A percentile compares a stretch with the other conserved stretches of the same genome.
These are phyloP conservation scores for Neomonachus schauinslandi DNA, from an alignment of 2,113 vertebrate genomes.

Conservation along the genomic window DNA sequence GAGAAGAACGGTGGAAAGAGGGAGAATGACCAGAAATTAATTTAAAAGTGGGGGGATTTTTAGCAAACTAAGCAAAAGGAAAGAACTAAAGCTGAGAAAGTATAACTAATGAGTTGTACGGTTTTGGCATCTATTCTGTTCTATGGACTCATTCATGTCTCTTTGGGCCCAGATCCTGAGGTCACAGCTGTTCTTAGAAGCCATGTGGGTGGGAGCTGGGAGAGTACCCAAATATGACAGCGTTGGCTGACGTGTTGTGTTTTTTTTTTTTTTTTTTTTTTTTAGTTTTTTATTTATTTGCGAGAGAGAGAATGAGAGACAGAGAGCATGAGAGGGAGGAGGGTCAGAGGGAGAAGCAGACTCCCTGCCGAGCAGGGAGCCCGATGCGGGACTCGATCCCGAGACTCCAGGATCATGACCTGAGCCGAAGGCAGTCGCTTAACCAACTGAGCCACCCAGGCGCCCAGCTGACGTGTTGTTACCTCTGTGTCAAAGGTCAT, in stretches of 20 bases:
- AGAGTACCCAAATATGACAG: neutral
- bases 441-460: too few relatives aligned
- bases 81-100: neutral
- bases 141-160: neutral
- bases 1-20: neutral
- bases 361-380: too few relatives aligned
- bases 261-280: too few relatives aligned
- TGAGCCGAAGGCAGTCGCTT: too few relatives aligned
- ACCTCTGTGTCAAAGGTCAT: slow-evolving; percentile 13
- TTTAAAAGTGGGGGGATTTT: neutral
- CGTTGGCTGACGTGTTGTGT: neutral
- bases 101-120: neutral
- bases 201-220: neutral
- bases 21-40: neutral
- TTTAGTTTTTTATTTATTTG: too few relatives aligned
- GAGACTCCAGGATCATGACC: too few relatives aligned
- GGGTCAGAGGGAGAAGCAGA: too few relatives aligned
- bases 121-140: neutral
- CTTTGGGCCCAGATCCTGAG: neutral
- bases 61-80: slow-evolving; percentile 42
- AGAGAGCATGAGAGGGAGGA: too few relatives aligned
- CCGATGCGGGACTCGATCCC: too few relatives aligned
- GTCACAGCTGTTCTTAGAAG: slow-evolving; percentile 61
- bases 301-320: too few relatives aligned
- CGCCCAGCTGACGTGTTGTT: neutral